phyloP scores from a whole-genome alignment of 2,888 invertebrate species.

The Spilarctia lutea region DNA sequence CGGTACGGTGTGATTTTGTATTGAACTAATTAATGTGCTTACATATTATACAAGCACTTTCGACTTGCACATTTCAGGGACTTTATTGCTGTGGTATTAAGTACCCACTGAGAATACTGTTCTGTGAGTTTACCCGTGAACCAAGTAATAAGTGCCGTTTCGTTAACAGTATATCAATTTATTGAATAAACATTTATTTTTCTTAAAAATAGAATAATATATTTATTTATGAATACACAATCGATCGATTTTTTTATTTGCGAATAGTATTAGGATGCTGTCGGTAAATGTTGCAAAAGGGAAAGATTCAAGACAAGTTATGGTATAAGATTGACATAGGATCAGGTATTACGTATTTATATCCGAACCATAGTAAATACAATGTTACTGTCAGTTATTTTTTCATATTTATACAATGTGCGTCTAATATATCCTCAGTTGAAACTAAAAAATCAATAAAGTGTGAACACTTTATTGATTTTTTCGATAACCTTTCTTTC shows the following conservation, averaged over 20 bases:
- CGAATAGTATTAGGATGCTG: not conserved
- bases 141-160: not conserved
- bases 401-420: not conserved
- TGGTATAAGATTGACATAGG: not conserved
- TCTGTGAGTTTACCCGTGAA: not conserved
- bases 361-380: not conserved
- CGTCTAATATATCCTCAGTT: not conserved
- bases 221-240: not conserved
- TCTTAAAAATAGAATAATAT: not conserved
- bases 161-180: not conserved
- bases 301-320: not conserved
- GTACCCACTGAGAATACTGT: too few relatives aligned
- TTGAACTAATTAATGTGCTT: slow-evolving; percentile 31
- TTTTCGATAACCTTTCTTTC: not conserved
- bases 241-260: not conserved
- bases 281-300: not conserved
- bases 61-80: not conserved
- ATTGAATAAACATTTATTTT: not conserved
- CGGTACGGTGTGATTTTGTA: slow-evolving; percentile 22
- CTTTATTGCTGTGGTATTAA: not conserved
- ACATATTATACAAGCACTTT: not conserved
- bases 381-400: not conserved
- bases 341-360: not conserved
- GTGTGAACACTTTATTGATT: not conserved
- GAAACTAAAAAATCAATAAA: too few relatives aligned